Evolutionary conservation across 2,113 vertebrate species (phyloP).

Genomic region (Varanus komodoensis): DNA sequence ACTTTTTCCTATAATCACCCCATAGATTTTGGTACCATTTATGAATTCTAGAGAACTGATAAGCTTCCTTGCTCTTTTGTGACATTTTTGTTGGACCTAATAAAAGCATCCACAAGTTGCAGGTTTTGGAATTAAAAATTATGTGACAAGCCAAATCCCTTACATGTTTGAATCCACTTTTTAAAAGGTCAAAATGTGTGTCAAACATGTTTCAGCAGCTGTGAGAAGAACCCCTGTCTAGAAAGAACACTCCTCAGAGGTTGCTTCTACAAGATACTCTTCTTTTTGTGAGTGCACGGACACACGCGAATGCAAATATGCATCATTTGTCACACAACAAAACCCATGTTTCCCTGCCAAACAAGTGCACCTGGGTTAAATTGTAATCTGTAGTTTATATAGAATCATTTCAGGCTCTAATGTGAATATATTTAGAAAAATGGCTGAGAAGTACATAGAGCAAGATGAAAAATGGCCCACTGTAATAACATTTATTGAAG

Average conservation of each 20-base stretch:
- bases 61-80: background rate
- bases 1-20: too few relatives aligned
- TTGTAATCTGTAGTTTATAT: rapidly evolving
- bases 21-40: too few relatives aligned
- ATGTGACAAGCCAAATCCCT: slow-evolving; percentile 51
- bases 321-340: background rate
- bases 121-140: background rate
- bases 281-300: background rate
- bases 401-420: background rate
- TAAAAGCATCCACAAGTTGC: background rate
- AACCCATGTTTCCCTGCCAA: background rate
- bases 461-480: rapidly evolving
- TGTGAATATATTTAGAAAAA: rapidly evolving
- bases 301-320: rapidly evolving
- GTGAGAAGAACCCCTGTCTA: background rate
- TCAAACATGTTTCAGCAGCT: slow-evolving; percentile 54
- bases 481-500: background rate
- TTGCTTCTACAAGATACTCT: background rate
- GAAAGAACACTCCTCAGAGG: background rate
- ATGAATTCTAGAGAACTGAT: background rate
- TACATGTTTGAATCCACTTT: slow-evolving; percentile 46
- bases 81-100: background rate
- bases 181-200: slow-evolving; percentile 59
- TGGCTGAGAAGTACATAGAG: background rate
- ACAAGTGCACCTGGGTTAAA: background rate